Conservation (phyloP, 2,797 vertebrate species). For the Gallinago solitaria region DNA sequence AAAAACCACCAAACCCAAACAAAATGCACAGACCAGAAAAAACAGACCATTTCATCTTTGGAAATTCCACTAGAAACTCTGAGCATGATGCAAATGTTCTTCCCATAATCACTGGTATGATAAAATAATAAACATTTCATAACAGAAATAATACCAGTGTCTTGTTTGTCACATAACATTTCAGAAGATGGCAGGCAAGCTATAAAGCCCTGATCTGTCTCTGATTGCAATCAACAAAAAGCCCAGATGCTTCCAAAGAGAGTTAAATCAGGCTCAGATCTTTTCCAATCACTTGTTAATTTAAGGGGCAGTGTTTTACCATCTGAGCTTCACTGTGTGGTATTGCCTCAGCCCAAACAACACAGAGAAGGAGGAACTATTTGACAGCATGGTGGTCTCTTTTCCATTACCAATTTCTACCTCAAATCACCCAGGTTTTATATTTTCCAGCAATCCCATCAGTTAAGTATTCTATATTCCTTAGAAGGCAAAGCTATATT, state of each 20-base stretch:
- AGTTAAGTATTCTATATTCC: accelerated
- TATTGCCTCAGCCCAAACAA: background rate
- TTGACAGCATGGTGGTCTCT: background rate
- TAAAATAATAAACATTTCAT: conserved; percentile 23
- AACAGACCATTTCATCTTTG: background rate
- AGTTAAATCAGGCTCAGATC: conserved; percentile 44
- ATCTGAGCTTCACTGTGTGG: background rate
- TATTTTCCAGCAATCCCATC: background rate
- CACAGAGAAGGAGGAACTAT: background rate
- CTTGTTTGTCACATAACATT: conserved; percentile 53
- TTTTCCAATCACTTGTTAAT: conserved; percentile 49
- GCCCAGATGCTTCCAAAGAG: conserved; percentile 24
- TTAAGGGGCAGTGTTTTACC: conserved; percentile 26
- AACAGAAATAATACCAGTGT: background rate
- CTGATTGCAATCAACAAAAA: conserved; percentile 64
- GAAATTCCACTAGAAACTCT: background rate
- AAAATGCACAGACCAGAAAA: background rate
- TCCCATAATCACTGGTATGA: background rate
- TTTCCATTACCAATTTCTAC: background rate
- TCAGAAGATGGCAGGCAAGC: conserved; percentile 37
- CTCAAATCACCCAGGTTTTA: background rate
- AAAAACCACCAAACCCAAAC: background rate
- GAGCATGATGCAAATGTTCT: background rate
- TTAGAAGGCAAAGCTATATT: background rate
- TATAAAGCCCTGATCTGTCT: background rate